Conservation (phyloP, 2,113 vertebrate genomes). For the Chaetura pelagica region DNA sequence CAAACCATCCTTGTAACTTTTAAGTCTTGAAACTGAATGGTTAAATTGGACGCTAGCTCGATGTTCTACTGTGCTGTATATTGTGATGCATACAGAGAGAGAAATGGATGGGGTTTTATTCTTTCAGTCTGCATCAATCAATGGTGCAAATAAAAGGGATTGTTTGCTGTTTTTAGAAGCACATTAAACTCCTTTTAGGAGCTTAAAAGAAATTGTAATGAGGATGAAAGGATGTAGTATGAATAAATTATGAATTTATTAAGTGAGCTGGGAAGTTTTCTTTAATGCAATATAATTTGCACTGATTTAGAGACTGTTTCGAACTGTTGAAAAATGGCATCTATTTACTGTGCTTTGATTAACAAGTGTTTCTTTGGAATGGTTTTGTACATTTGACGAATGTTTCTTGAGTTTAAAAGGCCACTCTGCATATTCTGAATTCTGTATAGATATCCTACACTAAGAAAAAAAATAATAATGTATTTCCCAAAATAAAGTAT, state of each 20-base stretch:
- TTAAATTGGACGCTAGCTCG: not conserved
- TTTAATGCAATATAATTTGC: constrained; percentile 63
- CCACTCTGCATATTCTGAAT: constrained; percentile 53
- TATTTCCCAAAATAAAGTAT: constrained; percentile 70
- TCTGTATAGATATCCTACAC: constrained; percentile 56
- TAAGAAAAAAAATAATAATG: constrained; percentile 52
- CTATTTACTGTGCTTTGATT: constrained; percentile 63
- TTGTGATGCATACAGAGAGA: not conserved
- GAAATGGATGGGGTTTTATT: not conserved
- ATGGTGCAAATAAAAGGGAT: constrained; percentile 63
- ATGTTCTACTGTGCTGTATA: not conserved
- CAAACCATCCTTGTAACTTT: not conserved
- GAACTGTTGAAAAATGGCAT: constrained; percentile 56
- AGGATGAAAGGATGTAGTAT: constrained; percentile 27
- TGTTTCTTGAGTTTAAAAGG: constrained; percentile 47
- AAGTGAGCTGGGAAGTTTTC: constrained; percentile 44
- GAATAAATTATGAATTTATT: constrained; percentile 41
- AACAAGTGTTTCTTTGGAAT: constrained; percentile 48
- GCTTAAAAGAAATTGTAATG: constrained; percentile 21
- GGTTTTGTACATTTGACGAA: constrained; percentile 62
- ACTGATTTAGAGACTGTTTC: constrained; percentile 60
- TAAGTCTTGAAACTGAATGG: not conserved
- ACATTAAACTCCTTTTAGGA: constrained; percentile 49
- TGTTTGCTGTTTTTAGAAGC: constrained; percentile 36
- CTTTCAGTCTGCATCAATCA: constrained; percentile 40